These are phyloP conservation scores for Pecten maximus DNA, from an alignment of 2,888 invertebrate species.

Conservation along the genomic window DNA sequence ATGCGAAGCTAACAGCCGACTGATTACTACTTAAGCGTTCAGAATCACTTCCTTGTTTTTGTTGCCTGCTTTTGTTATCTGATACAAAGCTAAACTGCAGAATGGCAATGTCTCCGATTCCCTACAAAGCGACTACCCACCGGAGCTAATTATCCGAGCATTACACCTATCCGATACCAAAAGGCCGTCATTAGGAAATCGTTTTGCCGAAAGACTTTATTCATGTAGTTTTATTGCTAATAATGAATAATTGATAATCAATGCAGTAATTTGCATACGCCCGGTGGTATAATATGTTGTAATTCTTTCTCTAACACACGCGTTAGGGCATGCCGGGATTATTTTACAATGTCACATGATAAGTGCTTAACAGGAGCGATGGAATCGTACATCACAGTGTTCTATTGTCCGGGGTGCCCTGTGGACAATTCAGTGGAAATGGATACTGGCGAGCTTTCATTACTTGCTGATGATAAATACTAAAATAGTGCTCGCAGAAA, in stretches of 20 bases:
- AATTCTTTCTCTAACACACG: neutral
- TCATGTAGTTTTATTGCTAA: constrained; percentile 16
- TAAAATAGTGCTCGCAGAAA: neutral
- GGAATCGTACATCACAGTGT: neutral
- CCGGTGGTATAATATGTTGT: neutral
- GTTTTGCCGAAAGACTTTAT: constrained; percentile 20
- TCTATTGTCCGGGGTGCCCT: neutral
- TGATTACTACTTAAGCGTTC: neutral
- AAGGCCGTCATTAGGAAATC: neutral
- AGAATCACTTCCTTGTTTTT: neutral
- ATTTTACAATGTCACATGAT: neutral
- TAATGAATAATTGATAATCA: constrained; percentile 30
- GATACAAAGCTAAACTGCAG: neutral
- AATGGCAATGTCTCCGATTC: neutral
- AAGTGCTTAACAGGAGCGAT: neutral
- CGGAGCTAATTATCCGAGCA: neutral
- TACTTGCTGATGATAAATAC: too few species aligned
- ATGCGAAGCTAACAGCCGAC: neutral
- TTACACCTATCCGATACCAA: neutral
- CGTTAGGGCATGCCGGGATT: neutral
- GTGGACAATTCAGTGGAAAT: neutral
- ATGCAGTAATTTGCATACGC: neutral
- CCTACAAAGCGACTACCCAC: neutral
- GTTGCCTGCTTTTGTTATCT: neutral
- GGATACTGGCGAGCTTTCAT: neutral